Conservation (phyloP, 2,797 vertebrate species). For the Simalia tracyae region DNA sequence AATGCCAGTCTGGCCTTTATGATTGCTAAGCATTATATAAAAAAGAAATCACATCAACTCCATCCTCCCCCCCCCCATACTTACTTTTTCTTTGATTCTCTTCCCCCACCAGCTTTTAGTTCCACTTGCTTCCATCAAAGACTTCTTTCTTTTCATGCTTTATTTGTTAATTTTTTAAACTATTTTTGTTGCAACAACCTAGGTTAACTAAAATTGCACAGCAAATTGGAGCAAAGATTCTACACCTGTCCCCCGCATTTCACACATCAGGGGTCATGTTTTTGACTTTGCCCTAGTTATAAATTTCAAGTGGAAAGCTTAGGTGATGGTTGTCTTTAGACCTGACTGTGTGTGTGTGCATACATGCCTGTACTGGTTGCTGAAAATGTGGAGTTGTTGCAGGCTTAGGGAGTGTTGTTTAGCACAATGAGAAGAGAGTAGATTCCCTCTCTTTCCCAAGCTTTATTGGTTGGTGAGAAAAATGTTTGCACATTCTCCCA, state of each 20-base stretch:
- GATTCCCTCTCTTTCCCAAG: slow-evolving; percentile 7
- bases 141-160: slow-evolving; percentile 22
- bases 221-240: slow-evolving; percentile 19
- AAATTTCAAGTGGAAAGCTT: slow-evolving; percentile 35
- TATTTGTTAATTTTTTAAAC: background rate
- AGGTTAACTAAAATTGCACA: slow-evolving; percentile 29
- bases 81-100: background rate
- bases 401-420: background rate
- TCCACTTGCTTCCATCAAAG: background rate
- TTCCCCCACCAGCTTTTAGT: background rate
- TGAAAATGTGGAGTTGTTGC: background rate
- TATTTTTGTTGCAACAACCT: slow-evolving; percentile 15
- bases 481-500: slow-evolving; percentile 15
- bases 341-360: background rate
- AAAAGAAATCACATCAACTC: background rate
- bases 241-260: background rate
- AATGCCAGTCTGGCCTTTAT: slow-evolving; percentile 11
- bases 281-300: slow-evolving; percentile 37
- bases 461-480: slow-evolving; percentile 14
- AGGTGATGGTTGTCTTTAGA: slow-evolving; percentile 10
- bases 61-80: background rate
- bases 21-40: background rate
- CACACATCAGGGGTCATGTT: slow-evolving; percentile 33
- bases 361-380: background rate
- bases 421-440: background rate